These are phyloP conservation scores for Alces alces DNA, from an alignment of 2,113 vertebrate genomes.

Conservation along the genomic window DNA sequence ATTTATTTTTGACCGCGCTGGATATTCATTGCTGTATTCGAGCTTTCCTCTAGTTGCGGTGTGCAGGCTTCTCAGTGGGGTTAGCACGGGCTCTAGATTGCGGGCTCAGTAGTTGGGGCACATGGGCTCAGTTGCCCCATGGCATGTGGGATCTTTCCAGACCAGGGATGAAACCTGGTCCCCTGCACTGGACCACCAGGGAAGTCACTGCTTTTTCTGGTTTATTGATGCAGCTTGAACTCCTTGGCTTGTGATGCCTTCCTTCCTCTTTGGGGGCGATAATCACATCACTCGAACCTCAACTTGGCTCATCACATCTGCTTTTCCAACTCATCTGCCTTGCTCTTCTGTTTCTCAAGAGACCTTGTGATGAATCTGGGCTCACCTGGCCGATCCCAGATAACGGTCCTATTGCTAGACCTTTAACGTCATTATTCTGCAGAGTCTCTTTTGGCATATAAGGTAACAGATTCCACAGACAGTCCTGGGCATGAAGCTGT, in stretches of 20 bases:
- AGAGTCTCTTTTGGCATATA: background rate
- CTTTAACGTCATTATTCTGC: background rate
- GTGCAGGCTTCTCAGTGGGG: background rate
- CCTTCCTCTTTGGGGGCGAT: background rate
- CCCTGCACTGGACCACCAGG: background rate
- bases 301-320: background rate
- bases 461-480: background rate
- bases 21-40: background rate
- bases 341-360: background rate
- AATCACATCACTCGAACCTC: background rate
- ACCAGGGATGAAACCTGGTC: background rate
- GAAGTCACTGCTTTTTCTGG: background rate
- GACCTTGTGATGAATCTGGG: background rate
- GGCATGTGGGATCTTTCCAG: background rate
- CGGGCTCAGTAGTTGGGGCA: background rate
- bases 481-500: background rate
- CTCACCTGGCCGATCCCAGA: background rate
- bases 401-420: background rate
- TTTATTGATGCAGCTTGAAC: background rate
- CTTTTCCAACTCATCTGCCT: background rate
- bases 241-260: background rate
- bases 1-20: background rate
- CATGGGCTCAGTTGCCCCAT: background rate
- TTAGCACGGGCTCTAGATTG: background rate
- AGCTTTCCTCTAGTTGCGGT: rapidly evolving